Base-by-base conservation (phyloP, 2,797 vertebrate genomes). In the Rhinogobio ventralis region DNA sequence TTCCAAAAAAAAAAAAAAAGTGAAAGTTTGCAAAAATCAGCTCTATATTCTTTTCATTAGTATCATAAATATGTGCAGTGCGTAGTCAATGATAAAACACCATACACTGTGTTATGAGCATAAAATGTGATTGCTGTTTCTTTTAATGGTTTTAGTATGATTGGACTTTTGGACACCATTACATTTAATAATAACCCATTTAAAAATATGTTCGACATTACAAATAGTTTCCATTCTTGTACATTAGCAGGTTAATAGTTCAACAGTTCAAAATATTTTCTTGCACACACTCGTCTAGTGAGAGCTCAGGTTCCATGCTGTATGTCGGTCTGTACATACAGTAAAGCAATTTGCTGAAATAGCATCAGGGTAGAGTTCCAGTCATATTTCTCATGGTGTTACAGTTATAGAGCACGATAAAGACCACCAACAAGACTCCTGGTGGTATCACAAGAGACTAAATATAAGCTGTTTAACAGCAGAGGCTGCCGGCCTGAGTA, bases 361-460 rank as follows among this genome's bases (percentile, higher is more conserved):
- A 71, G 69, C 45, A 83, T 72, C 83, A 69, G 81, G 74, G 73
- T 73, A 66, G 83, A 81, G 73, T 81, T 53, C 42, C 67, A 62
- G 45, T 78, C 36, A 57, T 88, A 74, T 88, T 86, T 87, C 81
- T 82, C 45, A 68, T 45, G 46, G 64, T 57, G 68, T 83, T 86
- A 81, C 68, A 51, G 77, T 79, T 86, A 79, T 74, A 82, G 57
- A 66, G n/a, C 55, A 73, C 19, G 25, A 76, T 79, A 82, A 85
- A 62, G 71, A 87, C 68, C 71, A 64, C 82, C 74, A 69, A 45
- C 33, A 42, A 53, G 46, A 55, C 60, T 67, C 72, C n/a, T 84
- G 51, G 42, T 10, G 39, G 60, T 64, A 15, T 79, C 36, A 80
- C 33, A 74, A 79, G 67, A 51, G 33, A 23, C 66, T 62, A 33